These are phyloP conservation scores for Orgyia antiqua DNA, from an alignment of 2,888 invertebrate species.

Conservation along the genomic window DNA sequence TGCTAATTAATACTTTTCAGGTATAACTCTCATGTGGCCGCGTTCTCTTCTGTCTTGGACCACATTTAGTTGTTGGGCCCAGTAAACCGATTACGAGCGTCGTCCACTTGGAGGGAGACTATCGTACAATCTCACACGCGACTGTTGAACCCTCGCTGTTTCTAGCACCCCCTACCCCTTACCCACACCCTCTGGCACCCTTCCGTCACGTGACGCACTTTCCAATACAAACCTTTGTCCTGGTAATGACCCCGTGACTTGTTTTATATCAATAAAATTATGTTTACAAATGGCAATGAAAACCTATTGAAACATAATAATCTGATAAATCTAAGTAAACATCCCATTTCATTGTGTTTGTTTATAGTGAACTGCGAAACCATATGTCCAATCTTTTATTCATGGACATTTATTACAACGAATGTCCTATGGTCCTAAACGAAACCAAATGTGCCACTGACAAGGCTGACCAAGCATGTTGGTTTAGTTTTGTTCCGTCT, in stretches of 20 bases:
- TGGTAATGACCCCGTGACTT: slow-evolving; percentile 64
- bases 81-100: slow-evolving; percentile 68
- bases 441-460: no score
- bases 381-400: no score
- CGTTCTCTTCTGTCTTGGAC: slow-evolving; percentile 17
- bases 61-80: slow-evolving; percentile 41
- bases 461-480: no score
- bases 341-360: no score
- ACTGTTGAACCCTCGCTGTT: slow-evolving; percentile 21
- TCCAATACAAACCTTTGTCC: slow-evolving; percentile 45
- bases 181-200: slow-evolving; percentile 10
- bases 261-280: slow-evolving; percentile 48
- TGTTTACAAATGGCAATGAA: background rate
- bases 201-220: slow-evolving; percentile 43
- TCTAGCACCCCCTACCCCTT: slow-evolving; percentile 2
- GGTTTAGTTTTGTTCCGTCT: no score
- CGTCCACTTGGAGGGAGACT: slow-evolving; percentile 42
- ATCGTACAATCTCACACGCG: slow-evolving; percentile 65
- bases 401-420: no score
- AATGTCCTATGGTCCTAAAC: no score
- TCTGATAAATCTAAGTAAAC: no score
- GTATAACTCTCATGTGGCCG: no score
- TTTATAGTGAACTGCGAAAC: no score
- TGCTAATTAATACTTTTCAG: no score
- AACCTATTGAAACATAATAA: background rate